These are phyloP conservation scores for Sarcophaga subvicina DNA, from an alignment of 2,888 invertebrate genomes.

Conservation along the genomic window DNA sequence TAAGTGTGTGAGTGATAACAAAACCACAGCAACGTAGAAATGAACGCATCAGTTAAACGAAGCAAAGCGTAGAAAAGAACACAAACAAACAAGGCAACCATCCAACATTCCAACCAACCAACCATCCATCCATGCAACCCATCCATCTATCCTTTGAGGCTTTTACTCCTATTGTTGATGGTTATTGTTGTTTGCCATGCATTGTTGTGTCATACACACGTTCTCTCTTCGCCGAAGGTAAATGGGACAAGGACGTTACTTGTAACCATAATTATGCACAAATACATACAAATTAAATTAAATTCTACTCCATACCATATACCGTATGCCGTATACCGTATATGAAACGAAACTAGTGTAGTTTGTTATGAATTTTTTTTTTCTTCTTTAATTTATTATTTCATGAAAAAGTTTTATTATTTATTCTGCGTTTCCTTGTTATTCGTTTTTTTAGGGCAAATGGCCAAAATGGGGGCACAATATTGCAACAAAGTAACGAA, in stretches of 20 bases:
- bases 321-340: too few relatives aligned
- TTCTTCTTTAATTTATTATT: too few relatives aligned
- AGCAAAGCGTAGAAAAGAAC: too few relatives aligned
- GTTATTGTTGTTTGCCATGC: constrained; percentile 13
- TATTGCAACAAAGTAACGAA: too few relatives aligned
- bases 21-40: background rate
- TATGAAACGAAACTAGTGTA: too few relatives aligned
- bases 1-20: constrained; percentile 42
- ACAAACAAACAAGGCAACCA: background rate
- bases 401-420: too few relatives aligned
- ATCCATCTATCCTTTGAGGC: constrained; percentile 38
- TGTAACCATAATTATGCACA: constrained; percentile 44
- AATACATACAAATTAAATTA: background rate
- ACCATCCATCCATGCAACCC: constrained; percentile 5
- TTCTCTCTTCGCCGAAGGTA: constrained; percentile 38
- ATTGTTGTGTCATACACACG: constrained; percentile 1
- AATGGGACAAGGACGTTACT: constrained; percentile 67
- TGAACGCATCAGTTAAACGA: background rate
- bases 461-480: too few relatives aligned
- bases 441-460: too few relatives aligned
- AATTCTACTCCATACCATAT: background rate
- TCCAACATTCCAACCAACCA: background rate
- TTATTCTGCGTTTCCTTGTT: too few relatives aligned
- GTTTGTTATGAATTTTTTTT: too few relatives aligned
- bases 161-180: constrained; percentile 34